Percentiles rank a stretch among this genome's conserved stretches.
These are phyloP conservation scores for Decapterus maruadsi DNA, from an alignment of 2,797 vertebrate species.

Conservation along the genomic window DNA sequence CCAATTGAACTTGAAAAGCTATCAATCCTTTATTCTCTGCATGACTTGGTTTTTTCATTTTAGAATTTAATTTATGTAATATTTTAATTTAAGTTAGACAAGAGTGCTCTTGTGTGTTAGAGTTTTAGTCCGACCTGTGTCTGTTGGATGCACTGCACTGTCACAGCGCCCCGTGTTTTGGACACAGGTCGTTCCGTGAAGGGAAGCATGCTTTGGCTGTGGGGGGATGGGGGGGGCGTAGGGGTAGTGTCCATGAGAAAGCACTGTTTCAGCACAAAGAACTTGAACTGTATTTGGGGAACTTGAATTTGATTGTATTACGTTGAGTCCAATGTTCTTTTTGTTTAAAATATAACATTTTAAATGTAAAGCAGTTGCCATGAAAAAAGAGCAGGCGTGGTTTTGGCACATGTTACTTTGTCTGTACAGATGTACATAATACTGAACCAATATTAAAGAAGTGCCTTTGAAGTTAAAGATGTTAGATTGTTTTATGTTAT, in stretches of 20 bases:
- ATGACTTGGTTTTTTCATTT: constrained; percentile 53
- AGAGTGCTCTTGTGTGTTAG: constrained; percentile 33
- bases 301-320: constrained; percentile 92
- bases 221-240: background rate
- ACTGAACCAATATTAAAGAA: constrained; percentile 87
- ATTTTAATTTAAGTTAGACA: constrained; percentile 47
- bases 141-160: background rate
- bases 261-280: constrained; percentile 82
- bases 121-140: constrained; percentile 5
- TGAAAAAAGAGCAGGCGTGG: constrained; percentile 87
- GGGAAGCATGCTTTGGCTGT: background rate
- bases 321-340: constrained; percentile 27
- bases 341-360: constrained; percentile 84
- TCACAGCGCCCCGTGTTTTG: background rate
- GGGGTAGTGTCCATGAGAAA: constrained; percentile 32
- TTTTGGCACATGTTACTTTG: constrained; percentile 57
- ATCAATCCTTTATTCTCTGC: constrained; percentile 25
- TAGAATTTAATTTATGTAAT: constrained; percentile 36
- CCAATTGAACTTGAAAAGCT: constrained; percentile 21
- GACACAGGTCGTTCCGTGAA: background rate
- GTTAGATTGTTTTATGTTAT: background rate
- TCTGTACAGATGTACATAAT: constrained; percentile 98
- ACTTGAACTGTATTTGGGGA: constrained; percentile 82
- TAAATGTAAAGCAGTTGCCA: constrained; percentile 90
- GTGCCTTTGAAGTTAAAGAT: constrained; percentile 84